These are phyloP conservation scores for Leucozona laternaria DNA, from an alignment of 2,888 invertebrate species.

Conservation along the genomic window DNA sequence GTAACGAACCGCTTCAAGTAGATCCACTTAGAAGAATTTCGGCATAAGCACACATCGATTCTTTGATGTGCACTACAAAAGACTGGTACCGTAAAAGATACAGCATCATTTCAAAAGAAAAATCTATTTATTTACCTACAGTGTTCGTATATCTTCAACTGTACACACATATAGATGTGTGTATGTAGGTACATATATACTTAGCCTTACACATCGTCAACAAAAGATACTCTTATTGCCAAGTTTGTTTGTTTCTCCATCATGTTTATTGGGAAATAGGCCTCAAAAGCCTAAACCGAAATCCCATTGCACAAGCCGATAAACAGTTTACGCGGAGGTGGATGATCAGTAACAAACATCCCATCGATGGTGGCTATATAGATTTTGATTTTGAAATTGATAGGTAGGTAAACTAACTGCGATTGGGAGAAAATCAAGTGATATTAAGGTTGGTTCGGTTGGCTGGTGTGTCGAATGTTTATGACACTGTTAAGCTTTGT, in stretches of 20 bases:
- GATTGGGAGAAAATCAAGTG: constrained; percentile 65
- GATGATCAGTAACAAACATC: neutral
- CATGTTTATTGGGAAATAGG: constrained; percentile 20
- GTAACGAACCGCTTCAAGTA: neutral
- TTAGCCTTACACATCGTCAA: constrained; percentile 7
- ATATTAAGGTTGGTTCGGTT: constrained; percentile 26
- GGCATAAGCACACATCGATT: neutral
- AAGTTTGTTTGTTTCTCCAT: constrained; percentile 33
- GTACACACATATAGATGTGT: neutral
- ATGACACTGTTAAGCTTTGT: constrained; percentile 24
- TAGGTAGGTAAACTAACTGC: constrained; percentile 43
- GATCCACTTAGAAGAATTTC: constrained; percentile 9
- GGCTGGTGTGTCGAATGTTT: constrained; percentile 22
- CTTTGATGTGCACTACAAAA: constrained; percentile 27
- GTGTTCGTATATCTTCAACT: neutral
- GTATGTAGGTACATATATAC: neutral
- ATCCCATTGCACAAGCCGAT: constrained; percentile 22
- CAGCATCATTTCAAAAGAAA: constrained; percentile 25
- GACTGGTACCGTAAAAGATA: constrained; percentile 4
- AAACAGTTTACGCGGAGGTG: constrained; percentile 5
- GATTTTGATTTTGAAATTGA: constrained; percentile 73
- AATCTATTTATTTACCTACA: constrained; percentile 30
- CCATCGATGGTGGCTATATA: constrained; percentile 7
- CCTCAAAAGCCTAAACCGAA: constrained; percentile 12
- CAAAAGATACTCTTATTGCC: constrained; percentile 38